Base-by-base conservation (phyloP, 2,113 vertebrate species). In the Poecile atricapillus region DNA sequence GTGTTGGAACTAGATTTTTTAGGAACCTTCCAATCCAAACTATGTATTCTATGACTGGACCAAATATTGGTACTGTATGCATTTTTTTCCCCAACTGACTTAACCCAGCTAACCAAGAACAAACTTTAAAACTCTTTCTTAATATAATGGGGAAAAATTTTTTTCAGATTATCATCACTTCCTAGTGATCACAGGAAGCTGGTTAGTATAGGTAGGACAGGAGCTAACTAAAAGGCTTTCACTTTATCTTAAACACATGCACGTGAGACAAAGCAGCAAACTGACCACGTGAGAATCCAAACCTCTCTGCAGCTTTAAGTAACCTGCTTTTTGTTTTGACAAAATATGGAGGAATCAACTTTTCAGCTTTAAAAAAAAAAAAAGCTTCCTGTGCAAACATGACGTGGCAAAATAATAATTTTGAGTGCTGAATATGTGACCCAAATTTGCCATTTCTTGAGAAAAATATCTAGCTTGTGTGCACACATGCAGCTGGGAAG, bases 321-420 rank as follows among this genome's bases (percentile, higher is more conserved):
- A 92, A 70, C 17, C 81, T 35, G 37, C 7, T 78, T 73, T 91
- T 89, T 78, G 37, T 76, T 91, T 91, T 90, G 63, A 85, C 86
- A 58, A 87, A 93, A 91, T 65, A 63, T 60, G 46, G 44, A 83
- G 63, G 43, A 68, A 39, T 73, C 50, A 83, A 76, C 25, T 76
- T 93, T 84, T 4, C 86, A 64, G 30, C 27, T 90, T 86, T 33
- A 24, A 13, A 59, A 94, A 43, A 87, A 89, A 95, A 95, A 41
- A 5, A 85, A 89, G 31, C 59, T 78, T 92, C 84, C 89, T 85
- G 81, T 21, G 13, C 64, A 96, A 70, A 83, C 47, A 92, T 83
- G 83, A 95, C 73, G 78, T 81, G 80, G 73, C 52, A 88, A 73
- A 79, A 91, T 31, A 59, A 80, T 92, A 41, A 71, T 74, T 95